Evolutionary conservation across 2,797 vertebrate species (phyloP).

Genomic region (Lindbergichthys nudifrons): DNA sequence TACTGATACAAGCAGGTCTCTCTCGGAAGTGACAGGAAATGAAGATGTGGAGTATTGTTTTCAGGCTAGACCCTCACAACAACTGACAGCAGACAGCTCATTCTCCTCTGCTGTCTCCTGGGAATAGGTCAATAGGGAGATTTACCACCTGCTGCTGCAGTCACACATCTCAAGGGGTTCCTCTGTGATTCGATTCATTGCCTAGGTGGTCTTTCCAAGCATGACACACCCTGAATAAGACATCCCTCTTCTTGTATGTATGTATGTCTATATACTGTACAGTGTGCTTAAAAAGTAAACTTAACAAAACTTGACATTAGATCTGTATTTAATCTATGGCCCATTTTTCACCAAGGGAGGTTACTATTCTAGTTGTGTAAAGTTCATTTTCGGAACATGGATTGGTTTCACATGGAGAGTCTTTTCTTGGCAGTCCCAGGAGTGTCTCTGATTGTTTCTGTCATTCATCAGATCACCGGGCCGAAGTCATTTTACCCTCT

Average conservation of each 20-base stretch:
- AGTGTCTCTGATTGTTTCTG: slow-evolving; percentile 28
- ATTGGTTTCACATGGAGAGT: slow-evolving; percentile 24
- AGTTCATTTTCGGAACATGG: slow-evolving; percentile 24
- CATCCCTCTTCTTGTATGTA: background rate
- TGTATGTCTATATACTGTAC: background rate
- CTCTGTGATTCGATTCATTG: slow-evolving; percentile 9
- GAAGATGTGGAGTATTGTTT: slow-evolving; percentile 56
- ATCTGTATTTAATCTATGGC: background rate
- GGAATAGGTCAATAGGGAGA: slow-evolving; percentile 55
- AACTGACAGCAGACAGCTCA: slow-evolving; percentile 44
- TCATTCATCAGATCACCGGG: slow-evolving; percentile 8
- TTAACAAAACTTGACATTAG: background rate
- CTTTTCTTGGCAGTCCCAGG: slow-evolving; percentile 14
- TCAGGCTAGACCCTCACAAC: slow-evolving; percentile 10
- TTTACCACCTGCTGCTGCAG: slow-evolving; percentile 59
- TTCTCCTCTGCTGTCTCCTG: slow-evolving; percentile 40
- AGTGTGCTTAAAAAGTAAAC: background rate
- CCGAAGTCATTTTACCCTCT: slow-evolving; percentile 5
- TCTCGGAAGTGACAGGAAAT: slow-evolving; percentile 41
- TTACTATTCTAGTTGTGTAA: background rate
- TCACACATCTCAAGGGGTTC: slow-evolving; percentile 16
- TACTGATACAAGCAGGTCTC: slow-evolving; percentile 52
- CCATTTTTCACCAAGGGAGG: background rate
- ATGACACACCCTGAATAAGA: slow-evolving; percentile 14
- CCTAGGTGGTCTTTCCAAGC: slow-evolving; percentile 5